Base-by-base conservation (phyloP, 37 sponge, comb jelly and placozoan genomes). In the Axinella damicornis region DNA sequence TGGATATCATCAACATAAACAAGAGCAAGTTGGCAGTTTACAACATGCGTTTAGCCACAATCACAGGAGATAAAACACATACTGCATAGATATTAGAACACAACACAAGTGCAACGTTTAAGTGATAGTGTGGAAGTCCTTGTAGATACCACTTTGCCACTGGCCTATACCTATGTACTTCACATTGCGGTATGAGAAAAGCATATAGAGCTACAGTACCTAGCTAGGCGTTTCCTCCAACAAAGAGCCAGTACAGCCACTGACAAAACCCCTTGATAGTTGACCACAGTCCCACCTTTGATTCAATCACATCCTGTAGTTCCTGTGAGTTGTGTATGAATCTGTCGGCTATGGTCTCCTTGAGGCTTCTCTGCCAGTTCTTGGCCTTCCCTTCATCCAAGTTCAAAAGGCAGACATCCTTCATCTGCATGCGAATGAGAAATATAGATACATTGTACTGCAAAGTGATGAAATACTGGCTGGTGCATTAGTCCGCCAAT, bases 311-410 rank as follows among this genome's bases (percentile, higher is more conserved):
- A 15, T 66, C 63, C 69, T 87, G 88, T 13, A 94, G 73, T 6
- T 87, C 91, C 21, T 57, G 32, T 32, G 83, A 54, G 19, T 34
- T 59, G 0, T 69, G 59, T 36, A 94, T 87, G 72, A 83, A 91
- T 34, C 82, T 87, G 5, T 61, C 36, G 24, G 91, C 82, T 34
- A 94, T 94, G 14, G 53, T 81, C 18, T 65, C 21, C 71, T 94
- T 94, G 18, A 94, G 79, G 2, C 69, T 38, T 0, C 22, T 21
- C 12, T 68, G 37, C 95, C 95, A 94, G 52, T 74, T 20, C 38
- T 87, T 87, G 18, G 95, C 75, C 53, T 90, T 91, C 22, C 95
- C 94, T 36, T 90, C 91, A 52, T 94, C 88, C 65, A 94, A 62
- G 61, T 94, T 77, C 41, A 91, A 21, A 76, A 94, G 59, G 31